A percentile compares a stretch with the other conserved stretches of the same genome.
phyloP scores from a whole-genome alignment of 2,113 vertebrate genomes.

The Oreotragus oreotragus region DNA sequence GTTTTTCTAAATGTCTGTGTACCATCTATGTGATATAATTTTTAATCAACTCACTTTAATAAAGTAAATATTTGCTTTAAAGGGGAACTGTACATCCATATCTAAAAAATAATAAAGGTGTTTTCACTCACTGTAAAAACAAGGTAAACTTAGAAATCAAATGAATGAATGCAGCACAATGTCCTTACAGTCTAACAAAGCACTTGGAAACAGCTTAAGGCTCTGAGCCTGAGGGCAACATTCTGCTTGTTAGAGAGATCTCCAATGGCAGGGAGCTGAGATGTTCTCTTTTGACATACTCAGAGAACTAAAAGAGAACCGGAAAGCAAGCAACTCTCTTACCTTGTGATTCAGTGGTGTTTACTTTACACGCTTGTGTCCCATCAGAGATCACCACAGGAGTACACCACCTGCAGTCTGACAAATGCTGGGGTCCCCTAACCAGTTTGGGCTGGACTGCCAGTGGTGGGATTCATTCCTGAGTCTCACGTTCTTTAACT shows the following conservation, averaged over 20 bases:
- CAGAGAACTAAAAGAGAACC: slow-evolving; percentile 18
- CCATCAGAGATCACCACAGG: neutral
- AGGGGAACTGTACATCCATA: neutral
- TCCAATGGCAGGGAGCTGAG: neutral
- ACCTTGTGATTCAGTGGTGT: neutral
- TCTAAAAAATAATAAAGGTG: slow-evolving; percentile 31
- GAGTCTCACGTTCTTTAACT: neutral
- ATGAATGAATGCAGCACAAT: slow-evolving; percentile 15
- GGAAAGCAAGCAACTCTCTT: neutral
- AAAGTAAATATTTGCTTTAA: slow-evolving; percentile 36
- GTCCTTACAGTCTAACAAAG: slow-evolving; percentile 10
- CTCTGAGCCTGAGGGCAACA: neutral
- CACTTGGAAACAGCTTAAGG: neutral
- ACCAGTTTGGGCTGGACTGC: neutral
- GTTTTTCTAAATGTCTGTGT: neutral
- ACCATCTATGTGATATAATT: slow-evolving; percentile 28
- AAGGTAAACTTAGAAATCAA: slow-evolving; percentile 38
- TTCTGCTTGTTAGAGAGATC: neutral
- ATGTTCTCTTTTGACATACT: neutral
- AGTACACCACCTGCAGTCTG: neutral
- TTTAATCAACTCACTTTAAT: slow-evolving; percentile 46
- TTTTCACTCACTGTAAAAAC: slow-evolving; percentile 25
- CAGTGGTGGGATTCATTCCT: neutral
- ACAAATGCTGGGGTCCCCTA: neutral
- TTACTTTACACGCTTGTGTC: neutral